Conservation (phyloP, 1,140 invertebrate species). For the Nilaparvata lugens region DNA sequence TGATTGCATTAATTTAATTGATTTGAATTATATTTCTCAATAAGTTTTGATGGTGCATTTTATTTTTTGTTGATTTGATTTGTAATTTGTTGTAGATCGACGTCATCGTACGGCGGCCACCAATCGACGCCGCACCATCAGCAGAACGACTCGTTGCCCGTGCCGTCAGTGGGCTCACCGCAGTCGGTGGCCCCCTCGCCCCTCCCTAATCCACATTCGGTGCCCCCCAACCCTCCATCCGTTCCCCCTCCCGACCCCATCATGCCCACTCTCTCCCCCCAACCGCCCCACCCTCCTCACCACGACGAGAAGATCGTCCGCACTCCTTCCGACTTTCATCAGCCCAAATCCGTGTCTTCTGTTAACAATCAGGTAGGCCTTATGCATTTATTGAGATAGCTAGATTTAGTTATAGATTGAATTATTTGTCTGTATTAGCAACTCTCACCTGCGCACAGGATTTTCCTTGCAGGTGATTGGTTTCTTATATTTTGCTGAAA, state of each 20-base stretch:
- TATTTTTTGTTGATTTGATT: too few relatives aligned
- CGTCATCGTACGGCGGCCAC: conserved; percentile 5
- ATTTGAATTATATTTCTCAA: too few relatives aligned
- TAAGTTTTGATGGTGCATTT: too few relatives aligned
- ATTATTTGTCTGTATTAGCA: too few relatives aligned
- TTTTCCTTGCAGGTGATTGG: too few relatives aligned
- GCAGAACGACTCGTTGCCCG: conserved; percentile 45
- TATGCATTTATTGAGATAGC: too few relatives aligned
- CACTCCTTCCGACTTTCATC: conserved; percentile 35
- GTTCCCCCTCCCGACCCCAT: conserved; percentile 58
- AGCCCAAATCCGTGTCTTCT: conserved; percentile 45
- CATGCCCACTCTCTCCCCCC: conserved; percentile 56
- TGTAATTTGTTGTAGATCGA: not conserved
- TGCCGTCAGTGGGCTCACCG: conserved; percentile 61
- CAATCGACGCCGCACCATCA: conserved; percentile 19
- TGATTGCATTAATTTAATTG: too few relatives aligned
- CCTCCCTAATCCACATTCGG: conserved; percentile 59
- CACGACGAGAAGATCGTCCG: conserved; percentile 27
- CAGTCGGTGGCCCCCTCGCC: conserved; percentile 67
- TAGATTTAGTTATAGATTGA: too few relatives aligned
- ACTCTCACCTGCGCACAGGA: too few relatives aligned
- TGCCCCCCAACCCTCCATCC: conserved; percentile 50
- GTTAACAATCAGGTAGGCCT: conserved; percentile 38
- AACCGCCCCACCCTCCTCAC: conserved; percentile 40
- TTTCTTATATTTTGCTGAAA: too few relatives aligned